Base-by-base conservation (phyloP, 2,797 vertebrate species). In the Cryptoprocta ferox region DNA sequence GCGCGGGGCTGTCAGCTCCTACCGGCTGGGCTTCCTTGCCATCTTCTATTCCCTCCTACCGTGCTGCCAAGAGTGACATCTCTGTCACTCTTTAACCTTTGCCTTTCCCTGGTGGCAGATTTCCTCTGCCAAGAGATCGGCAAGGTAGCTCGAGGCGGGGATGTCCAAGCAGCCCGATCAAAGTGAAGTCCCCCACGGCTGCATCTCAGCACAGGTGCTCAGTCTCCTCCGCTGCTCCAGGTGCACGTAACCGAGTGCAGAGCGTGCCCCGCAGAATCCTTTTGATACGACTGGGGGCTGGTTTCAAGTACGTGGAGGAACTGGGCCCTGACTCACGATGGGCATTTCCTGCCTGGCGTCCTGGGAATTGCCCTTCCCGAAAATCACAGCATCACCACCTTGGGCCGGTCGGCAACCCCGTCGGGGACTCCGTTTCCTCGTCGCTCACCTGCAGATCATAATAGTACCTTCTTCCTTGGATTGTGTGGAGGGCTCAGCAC, bases 21-120 rank as follows among this genome's bases (percentile, higher is more conserved):
- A 6, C 13, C 45, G 75, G 53, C 82, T 26, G 9, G 19, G 50
- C 48, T 70, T 75, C 82, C 28, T 65, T 6, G 4, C 13, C 75
- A 24, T n/a, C 61, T 73, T 1, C n/a, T 61, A 6, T 59, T 45
- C 37, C 14, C 37, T 91, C 65, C 42, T 61, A 0, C 26, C 2
- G 0, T 63, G 35, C 56, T 93, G 42, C 65, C 86, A 66, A 37
- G 32, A 61, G n/a, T n/a, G n/a, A n/a, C n/a, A n/a, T 35, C 61
- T 63, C 63, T 68, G 53, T 71, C 86, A 91, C 19, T 92, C 83
- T 81, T 50, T 86, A 88, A 70, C n/a, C 39, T 75, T 94, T 80
- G 19, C n/a, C 76, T 81, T 89, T 86, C 50, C 48, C 68, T 85
- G 50, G 45, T 48, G 73, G 18, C 68, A 48, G 53, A 32, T 53